Base-by-base conservation (phyloP, 2,797 vertebrate genomes). In the Sebastiscus albofasciatus region DNA sequence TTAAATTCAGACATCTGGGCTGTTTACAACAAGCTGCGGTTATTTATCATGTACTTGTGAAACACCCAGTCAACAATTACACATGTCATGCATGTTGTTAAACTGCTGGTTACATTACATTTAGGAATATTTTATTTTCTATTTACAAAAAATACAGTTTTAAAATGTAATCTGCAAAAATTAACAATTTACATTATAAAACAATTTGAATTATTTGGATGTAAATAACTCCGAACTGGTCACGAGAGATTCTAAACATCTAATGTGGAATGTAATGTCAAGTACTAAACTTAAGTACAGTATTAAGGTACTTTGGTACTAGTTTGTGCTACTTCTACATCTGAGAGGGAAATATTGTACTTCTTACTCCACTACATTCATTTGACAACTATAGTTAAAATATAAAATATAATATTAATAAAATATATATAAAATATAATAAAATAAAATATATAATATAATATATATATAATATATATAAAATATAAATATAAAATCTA, bases 11-110 rank as follows among this genome's bases (percentile, higher is more conserved):
- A 61, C 72, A 54, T 26, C 18, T 42, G 75, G 74, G 69, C 27
- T 70, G 87, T 92, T 93, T 92, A 74, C 74, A 65, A 83, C 86
- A 88, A 90, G 85, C 77, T 74, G 67, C 16, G 52, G 70, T 74
- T 75, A 73, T 73, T 36, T 27, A 8, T 1, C 20, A 2, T 33
- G 36, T 22, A 73, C 82, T 90, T 88, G 86, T 89, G 65, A 93
- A 93, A 93, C 83, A 60, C 27, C 77, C 71, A 16, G 56, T 49
- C 5, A 71, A 33, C 27, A 67, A 60, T 65, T 36, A 13, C 58
- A 62, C 64, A 79, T 80, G 73, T 78, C 85, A 90, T 92, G 90
- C 89, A 85, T 27, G 52, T 67, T 67, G 26, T 82, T 61, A 31
- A 2, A 68, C 26, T 31, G 8, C 33, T 67, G 39, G 24, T 77